These are phyloP conservation scores for Spodoptera litura DNA, from an alignment of 1,140 invertebrate species.

Conservation along the genomic window DNA sequence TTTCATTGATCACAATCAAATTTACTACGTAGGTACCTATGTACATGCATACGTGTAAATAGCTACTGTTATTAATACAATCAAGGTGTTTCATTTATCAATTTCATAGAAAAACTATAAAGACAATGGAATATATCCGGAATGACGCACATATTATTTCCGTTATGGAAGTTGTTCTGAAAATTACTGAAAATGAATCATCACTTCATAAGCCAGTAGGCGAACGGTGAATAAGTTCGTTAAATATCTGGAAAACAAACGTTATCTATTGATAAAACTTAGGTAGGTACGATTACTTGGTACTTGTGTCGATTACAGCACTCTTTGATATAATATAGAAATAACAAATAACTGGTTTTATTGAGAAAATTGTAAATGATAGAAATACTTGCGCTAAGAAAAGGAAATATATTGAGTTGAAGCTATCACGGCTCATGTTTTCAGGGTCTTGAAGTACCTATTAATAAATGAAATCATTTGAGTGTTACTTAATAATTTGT, in stretches of 20 bases:
- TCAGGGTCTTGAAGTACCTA: too few relatives aligned
- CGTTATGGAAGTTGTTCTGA: conserved; percentile 54
- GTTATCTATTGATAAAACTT: conserved; percentile 49
- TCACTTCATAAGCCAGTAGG: conserved; percentile 2
- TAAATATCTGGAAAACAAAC: conserved; percentile 44
- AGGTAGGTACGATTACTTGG: conserved; percentile 19
- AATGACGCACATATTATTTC: conserved; percentile 57
- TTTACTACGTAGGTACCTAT: too few relatives aligned
- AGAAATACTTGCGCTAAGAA: too few relatives aligned
- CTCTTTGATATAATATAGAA: neutral
- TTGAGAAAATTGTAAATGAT: too few relatives aligned
- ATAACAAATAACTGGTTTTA: neutral
- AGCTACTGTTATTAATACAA: conserved; percentile 18
- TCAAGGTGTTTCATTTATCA: neutral
- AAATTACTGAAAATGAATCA: conserved; percentile 52
- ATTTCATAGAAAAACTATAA: neutral
- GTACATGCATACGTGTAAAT: too few relatives aligned
- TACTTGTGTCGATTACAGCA: neutral
- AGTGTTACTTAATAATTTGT: too few relatives aligned
- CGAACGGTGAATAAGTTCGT: conserved; percentile 19
- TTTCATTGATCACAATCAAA: too few relatives aligned
- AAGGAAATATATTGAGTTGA: too few relatives aligned
- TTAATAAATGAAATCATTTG: too few relatives aligned
- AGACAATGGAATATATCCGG: conserved; percentile 36
- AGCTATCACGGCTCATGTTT: too few relatives aligned